Evolutionary conservation across 1,140 invertebrate genomes (phyloP).

Genomic region (Drosophila nigromelanica): DNA sequence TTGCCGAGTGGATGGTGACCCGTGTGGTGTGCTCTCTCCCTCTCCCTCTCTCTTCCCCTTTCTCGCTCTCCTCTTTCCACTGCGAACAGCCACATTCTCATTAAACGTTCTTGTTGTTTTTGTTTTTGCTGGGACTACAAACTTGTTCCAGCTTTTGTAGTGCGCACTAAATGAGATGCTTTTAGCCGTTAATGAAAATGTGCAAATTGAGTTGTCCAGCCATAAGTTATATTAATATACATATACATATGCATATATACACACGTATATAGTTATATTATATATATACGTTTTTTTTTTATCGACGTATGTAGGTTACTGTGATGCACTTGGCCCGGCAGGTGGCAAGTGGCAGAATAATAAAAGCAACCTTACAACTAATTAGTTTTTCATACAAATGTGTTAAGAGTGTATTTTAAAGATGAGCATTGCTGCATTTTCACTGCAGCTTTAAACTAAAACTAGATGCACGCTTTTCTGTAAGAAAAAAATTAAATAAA

Average conservation of each 20-base stretch:
- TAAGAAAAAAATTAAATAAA: too few species aligned
- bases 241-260: slow-evolving; percentile 2
- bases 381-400: not conserved
- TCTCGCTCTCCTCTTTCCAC: not conserved
- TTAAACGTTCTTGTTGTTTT: slow-evolving; percentile 18
- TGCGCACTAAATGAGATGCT: slow-evolving; percentile 54
- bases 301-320: not conserved
- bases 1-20: slow-evolving; percentile 15
- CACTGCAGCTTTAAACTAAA: too few species aligned
- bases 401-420: not conserved
- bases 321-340: not conserved
- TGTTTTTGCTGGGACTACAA: slow-evolving; percentile 12
- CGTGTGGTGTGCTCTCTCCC: not conserved
- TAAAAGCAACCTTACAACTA: not conserved
- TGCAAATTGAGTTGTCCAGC: slow-evolving; percentile 65
- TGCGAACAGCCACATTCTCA: slow-evolving; percentile 35
- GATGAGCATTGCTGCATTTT: not conserved
- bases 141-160: slow-evolving; percentile 25
- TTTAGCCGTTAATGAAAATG: slow-evolving; percentile 71
- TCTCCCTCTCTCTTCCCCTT: not conserved
- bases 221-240: not conserved
- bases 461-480: too few species aligned
- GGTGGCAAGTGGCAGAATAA: not conserved
- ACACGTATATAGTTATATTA: slow-evolving; percentile 10
- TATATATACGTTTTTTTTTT: slow-evolving; percentile 9